Evolutionary conservation across 2,797 vertebrate species (phyloP), one percentile per base, ranked within the genome.

Genomic region (Falco rusticolus): DNA sequence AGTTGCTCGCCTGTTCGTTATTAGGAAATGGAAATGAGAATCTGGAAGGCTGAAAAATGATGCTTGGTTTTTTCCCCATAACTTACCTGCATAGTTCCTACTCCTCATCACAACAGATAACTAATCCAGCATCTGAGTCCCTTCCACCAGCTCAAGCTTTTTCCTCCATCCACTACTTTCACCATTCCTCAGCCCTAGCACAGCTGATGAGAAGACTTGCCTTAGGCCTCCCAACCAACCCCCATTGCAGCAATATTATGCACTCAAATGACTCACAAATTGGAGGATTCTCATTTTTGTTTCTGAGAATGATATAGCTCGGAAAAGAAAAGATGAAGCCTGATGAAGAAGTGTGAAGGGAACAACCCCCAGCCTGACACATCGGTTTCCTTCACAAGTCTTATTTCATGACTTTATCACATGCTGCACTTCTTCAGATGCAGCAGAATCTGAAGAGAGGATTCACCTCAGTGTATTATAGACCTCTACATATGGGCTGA

Each of bases 131-230:
- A 0, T 43, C 59, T 76, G 79, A 68, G 31, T 94, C 39, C 37
- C 29, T 80, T 93, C 45, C 48, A 70, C 69, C 51, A 89, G 61
- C 43, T 89, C 2, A 0, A 94, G 80, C 47, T 72, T 43, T 50
- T 60, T 87, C 56, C 57, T 80, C 56, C 88, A 80, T 91, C 69
- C 60, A 87, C 75, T 71, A 77, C 75, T 57, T 90, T 70, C 75
- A 77, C 83, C 65, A 50, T 6, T 87, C 28, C 45, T 45, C 39
- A 43, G 50, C 57, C 56, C 75, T 64, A 72, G 56, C 68, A 71
- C 80, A 90, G 53, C 74, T 94, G 88, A 95, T 85, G 77, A 80
- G 85, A 90, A 68, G 65, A 26, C n/a, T 94, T 89, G 93, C 92
- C 93, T 80, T 56, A 39, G 83, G 84, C 74, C 45, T 31, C 87